These are phyloP conservation scores for Napeogenes sylphis DNA, from an alignment of 2,888 invertebrate species.

Conservation along the genomic window DNA sequence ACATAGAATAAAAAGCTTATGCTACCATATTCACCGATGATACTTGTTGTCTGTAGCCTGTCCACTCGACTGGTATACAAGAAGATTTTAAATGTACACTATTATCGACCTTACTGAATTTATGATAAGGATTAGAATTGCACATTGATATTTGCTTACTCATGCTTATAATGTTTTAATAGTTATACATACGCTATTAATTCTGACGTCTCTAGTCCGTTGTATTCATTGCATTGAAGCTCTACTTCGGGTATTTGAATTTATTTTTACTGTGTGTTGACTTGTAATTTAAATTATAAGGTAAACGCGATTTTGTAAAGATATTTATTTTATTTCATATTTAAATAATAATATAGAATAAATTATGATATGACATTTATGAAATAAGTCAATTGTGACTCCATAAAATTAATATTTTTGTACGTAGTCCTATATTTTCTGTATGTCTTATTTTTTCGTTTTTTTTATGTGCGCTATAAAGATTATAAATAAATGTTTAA, in stretches of 20 bases:
- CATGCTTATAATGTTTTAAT: conserved; percentile 15
- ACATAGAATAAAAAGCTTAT: conserved; percentile 29
- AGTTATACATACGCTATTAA: conserved; percentile 15
- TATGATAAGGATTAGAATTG: conserved; percentile 9
- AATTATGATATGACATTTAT: too few species aligned
- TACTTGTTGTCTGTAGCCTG: conserved; percentile 33
- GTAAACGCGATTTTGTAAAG: background rate
- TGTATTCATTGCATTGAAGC: conserved; percentile 22
- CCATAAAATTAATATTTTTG: too few species aligned
- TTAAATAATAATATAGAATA: background rate
- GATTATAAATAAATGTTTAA: too few species aligned
- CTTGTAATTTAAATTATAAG: background rate
- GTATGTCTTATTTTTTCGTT: too few species aligned
- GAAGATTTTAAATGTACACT: conserved; percentile 11
- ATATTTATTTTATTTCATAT: background rate
- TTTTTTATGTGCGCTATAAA: too few species aligned
- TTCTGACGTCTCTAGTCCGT: conserved; percentile 20
- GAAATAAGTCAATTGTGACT: too few species aligned
- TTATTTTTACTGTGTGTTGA: background rate
- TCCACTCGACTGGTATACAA: conserved; percentile 15
- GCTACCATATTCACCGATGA: conserved; percentile 41
- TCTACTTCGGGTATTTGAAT: conserved; percentile 1
- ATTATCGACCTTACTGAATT: conserved; percentile 16
- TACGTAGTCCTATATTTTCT: too few species aligned
- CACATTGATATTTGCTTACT: conserved; percentile 9